These are phyloP conservation scores for Marronus borbonicus DNA, from an alignment of 2,888 invertebrate species.

Conservation along the genomic window DNA sequence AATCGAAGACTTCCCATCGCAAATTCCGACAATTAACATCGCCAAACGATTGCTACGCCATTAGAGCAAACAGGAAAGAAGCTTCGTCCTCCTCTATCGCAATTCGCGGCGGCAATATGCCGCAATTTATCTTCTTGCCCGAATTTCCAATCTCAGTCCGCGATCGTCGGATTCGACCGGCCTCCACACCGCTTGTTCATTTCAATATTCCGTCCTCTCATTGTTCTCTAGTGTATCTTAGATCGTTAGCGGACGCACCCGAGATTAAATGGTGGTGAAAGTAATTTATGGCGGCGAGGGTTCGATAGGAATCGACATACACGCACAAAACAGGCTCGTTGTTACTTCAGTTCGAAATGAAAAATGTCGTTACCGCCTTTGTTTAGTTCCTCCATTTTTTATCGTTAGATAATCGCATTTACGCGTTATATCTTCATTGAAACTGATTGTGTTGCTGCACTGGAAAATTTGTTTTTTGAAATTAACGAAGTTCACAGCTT, in stretches of 20 bases:
- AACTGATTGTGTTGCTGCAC: too few species aligned
- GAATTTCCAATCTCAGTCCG: conserved; percentile 32
- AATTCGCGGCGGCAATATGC: conserved; percentile 18
- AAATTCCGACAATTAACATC: conserved; percentile 1
- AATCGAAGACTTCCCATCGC: neutral
- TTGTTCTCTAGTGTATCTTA: conserved; percentile 31
- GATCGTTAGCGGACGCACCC: conserved; percentile 13
- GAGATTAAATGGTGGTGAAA: conserved; percentile 19
- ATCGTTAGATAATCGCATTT: too few species aligned
- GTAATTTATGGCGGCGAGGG: conserved; percentile 19
- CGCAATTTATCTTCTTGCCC: conserved; percentile 28
- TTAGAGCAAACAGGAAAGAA: conserved; percentile 5
- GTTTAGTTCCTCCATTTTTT: too few species aligned
- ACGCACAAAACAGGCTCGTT: conserved; percentile 1
- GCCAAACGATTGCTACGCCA: neutral
- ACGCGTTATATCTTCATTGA: too few species aligned
- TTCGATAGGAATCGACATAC: conserved; percentile 5
- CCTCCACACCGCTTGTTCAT: conserved; percentile 8
- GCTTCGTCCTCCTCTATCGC: neutral
- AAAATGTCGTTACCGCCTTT: too few species aligned
- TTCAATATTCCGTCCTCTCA: conserved; percentile 27
- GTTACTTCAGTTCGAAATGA: neutral
- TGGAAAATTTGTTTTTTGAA: too few species aligned
- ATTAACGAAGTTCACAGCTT: too few species aligned
- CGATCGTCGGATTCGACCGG: conserved; percentile 12